Evolutionary conservation across 2,888 invertebrate species (phyloP), one percentile per base, ranked within the genome.

Genomic region (Thelaira solivaga): DNA sequence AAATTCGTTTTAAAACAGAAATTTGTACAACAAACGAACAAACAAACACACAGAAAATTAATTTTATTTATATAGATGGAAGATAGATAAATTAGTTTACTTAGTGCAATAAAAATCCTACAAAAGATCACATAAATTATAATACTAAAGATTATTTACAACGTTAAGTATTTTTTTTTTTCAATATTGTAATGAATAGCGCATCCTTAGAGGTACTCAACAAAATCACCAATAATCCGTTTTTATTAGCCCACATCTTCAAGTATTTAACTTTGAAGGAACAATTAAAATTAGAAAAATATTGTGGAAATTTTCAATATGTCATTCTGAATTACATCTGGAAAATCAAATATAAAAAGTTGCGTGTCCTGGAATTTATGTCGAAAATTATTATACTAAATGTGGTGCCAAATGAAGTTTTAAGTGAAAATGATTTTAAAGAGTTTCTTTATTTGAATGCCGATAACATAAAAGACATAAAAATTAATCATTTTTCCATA

Each of bases 311-410:
- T 1, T 74, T 74, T 26, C 24, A 36, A 26, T 2, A 74, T 45
- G 29, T 67, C 22, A 61, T 74, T 11, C 1, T 36, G 11, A 43
- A 45, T 22, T 24, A 26, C 24, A 61, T 67, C 4, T 74, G 74
- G 74, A 51, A 53, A 18, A 22, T 0, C 2, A 74, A 45, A 59
- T 59, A 61, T 22, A 51, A 45, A n/a, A 51, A 22, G 0, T 13
- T 74, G 11, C 26, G 61, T 20, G 18, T 74, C 2, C 18, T 74
- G 29, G 51, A 67, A 7, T 67, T 74, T n/a, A 39, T 51, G 36
- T 36, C 74, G 11, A 51, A 59, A 18, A 61, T 29, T 11, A n/a
- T 74, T 0, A 34, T 74, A 20, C 4, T 13, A 4, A 59, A 59
- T 26, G 13, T 49, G 0, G 4, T 61, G 16, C 74, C 74, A 20